phyloP scores from a whole-genome alignment of 2,113 vertebrate genomes.

The Phalacrocorax aristotelis region DNA sequence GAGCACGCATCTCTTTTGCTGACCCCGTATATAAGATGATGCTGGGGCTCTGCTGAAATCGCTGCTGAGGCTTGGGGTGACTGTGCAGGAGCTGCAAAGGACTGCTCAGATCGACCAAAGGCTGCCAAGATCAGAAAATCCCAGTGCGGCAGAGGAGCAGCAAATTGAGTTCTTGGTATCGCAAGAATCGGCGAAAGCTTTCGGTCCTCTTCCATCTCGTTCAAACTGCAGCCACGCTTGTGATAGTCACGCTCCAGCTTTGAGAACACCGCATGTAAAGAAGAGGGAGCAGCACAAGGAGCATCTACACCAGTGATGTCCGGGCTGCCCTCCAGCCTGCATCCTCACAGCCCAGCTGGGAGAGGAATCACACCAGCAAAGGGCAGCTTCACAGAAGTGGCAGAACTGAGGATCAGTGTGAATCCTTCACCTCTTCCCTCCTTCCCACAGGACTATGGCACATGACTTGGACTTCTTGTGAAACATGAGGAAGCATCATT shows the following conservation, averaged over 20 bases:
- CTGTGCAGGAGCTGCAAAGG: background rate
- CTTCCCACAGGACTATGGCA: background rate
- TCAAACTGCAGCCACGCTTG: background rate
- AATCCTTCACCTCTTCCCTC: no score
- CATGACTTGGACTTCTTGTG: background rate
- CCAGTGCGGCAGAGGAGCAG: background rate
- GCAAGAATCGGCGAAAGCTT: background rate
- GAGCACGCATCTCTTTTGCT: background rate
- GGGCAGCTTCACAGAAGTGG: background rate
- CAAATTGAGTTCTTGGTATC: background rate
- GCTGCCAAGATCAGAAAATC: background rate
- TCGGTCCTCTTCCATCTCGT: background rate
- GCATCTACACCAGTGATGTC: no score
- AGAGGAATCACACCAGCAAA: background rate
- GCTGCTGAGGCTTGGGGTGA: background rate
- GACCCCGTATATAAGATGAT: fast-evolving
- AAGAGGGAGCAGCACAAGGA: background rate
- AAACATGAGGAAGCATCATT: background rate
- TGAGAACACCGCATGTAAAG: background rate
- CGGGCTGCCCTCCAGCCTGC: background rate
- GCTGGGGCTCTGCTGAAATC: background rate
- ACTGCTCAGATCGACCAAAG: background rate
- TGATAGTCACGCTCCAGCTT: background rate
- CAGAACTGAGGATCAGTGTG: background rate
- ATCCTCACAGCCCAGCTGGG: background rate